Conservation (phyloP, 2,113 vertebrate species). For the Ptilonorhynchus violaceus region DNA sequence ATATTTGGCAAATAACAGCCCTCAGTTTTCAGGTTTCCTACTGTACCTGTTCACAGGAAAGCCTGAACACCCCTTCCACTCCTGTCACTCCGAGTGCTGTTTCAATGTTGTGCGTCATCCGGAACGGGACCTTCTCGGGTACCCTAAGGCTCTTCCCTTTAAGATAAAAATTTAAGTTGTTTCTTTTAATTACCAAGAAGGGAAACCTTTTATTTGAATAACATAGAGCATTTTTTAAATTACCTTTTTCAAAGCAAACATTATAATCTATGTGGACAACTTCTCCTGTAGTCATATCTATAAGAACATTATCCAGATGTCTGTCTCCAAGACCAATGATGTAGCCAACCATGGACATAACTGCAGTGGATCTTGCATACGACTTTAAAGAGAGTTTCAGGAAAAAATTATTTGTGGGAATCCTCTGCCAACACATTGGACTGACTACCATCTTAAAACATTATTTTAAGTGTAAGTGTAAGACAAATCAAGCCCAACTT, state of each 20-base stretch:
- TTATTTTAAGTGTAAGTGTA: background rate
- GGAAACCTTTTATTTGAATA: conserved; percentile 29
- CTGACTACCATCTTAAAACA: conserved; percentile 37
- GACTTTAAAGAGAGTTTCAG: conserved; percentile 77
- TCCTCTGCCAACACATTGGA: conserved; percentile 48
- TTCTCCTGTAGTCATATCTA: conserved; percentile 98
- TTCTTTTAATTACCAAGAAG: conserved; percentile 37
- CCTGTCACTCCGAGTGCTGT: conserved; percentile 93
- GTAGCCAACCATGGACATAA: conserved; percentile 99
- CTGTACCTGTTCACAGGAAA: conserved; percentile 95
- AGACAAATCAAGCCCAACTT: conserved; percentile 10
- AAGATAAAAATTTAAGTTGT: conserved; percentile 46
- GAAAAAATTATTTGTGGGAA: conserved; percentile 63
- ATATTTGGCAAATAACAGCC: background rate
- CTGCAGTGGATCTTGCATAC: conserved; percentile 95
- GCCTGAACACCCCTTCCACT: conserved; percentile 96
- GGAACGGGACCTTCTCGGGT: conserved; percentile 96
- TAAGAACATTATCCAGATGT: conserved; percentile 97
- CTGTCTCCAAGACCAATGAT: conserved; percentile 98
- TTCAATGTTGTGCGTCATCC: conserved; percentile 99
- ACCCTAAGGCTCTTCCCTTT: conserved; percentile 95
- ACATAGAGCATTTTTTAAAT: conserved; percentile 50
- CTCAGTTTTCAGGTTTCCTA: background rate
- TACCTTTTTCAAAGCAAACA: conserved; percentile 99
- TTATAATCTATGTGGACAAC: conserved; percentile 99